Evolutionary conservation across 2,113 vertebrate genomes (phyloP).

Genomic region (Tachuris rubrigastra): DNA sequence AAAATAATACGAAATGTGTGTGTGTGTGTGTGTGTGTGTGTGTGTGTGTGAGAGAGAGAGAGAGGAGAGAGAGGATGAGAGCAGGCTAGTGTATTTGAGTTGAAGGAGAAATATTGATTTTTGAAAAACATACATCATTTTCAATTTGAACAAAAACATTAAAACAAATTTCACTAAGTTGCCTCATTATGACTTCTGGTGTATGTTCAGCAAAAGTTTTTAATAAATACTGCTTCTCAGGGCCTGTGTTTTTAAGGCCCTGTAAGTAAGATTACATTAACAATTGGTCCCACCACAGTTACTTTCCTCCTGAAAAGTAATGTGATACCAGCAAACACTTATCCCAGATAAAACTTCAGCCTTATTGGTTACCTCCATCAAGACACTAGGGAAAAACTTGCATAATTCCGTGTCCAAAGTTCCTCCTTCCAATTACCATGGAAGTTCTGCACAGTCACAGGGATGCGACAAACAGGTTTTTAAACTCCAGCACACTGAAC

Average conservation of each 20-base stretch:
- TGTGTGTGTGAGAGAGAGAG: no score
- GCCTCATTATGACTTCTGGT: neutral
- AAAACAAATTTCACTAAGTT: neutral
- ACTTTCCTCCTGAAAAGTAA: neutral
- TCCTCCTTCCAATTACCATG: neutral
- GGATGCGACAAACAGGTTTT: neutral
- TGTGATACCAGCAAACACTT: neutral
- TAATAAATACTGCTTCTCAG: neutral
- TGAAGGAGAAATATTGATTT: neutral
- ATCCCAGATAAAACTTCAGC: neutral
- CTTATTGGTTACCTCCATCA: neutral
- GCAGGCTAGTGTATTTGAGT: neutral
- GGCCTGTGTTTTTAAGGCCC: neutral
- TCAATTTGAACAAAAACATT: neutral
- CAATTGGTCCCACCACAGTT: neutral
- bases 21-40: fast-evolving
- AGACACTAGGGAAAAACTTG: neutral
- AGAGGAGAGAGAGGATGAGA: neutral
- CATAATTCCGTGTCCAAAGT: neutral
- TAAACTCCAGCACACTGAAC: neutral
- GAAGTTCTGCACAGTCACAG: neutral
- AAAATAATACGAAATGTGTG: neutral
- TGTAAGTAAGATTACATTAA: neutral
- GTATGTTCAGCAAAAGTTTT: neutral
- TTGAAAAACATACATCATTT: neutral